phyloP scores from a whole-genome alignment of 2,888 invertebrate species.

The Resseliella maxima region DNA sequence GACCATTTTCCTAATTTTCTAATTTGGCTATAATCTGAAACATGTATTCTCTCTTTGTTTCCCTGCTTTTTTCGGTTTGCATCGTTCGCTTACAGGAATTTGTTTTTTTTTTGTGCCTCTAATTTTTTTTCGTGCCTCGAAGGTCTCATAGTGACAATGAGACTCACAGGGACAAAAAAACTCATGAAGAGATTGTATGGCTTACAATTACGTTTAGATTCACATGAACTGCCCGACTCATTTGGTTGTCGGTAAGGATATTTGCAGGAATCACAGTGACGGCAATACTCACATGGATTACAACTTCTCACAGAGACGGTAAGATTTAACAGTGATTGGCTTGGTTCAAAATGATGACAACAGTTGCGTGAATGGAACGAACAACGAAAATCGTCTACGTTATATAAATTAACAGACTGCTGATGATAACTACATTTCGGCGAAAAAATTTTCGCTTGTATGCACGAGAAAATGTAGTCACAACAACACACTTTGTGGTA shows the following conservation, averaged over 20 bases:
- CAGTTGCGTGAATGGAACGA: neutral
- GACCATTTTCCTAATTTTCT: conserved; percentile 24
- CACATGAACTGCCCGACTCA: too few species aligned
- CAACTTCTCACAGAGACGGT: too few species aligned
- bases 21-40: neutral
- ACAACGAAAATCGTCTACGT: neutral
- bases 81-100: neutral
- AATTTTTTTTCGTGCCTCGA: too few species aligned
- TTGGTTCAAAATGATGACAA: neutral
- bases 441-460: neutral
- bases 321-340: too few species aligned
- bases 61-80: neutral
- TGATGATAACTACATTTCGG: conserved; percentile 28
- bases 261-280: too few species aligned
- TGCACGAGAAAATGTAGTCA: neutral
- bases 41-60: neutral
- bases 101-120: neutral
- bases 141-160: too few species aligned
- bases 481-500: neutral
- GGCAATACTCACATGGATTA: too few species aligned
- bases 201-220: too few species aligned
- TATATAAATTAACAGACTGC: conserved; percentile 19
- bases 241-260: too few species aligned
- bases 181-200: too few species aligned
- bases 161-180: too few species aligned